Base-by-base conservation (phyloP, 2,888 invertebrate species). In the Steinernema hermaphroditum region DNA sequence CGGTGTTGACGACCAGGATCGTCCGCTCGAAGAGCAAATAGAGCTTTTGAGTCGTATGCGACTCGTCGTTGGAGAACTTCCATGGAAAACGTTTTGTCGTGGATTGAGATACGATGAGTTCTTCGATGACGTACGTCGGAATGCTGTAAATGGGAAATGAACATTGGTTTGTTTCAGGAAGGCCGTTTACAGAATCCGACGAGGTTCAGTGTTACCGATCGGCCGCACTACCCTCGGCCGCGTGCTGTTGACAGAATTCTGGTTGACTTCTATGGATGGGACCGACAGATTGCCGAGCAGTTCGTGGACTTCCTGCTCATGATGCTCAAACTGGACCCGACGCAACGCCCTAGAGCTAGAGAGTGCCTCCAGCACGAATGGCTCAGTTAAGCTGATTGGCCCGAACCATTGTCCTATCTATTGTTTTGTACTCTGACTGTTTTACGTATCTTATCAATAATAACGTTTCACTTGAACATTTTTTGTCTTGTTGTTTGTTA, bases 1-100 rank as follows among this genome's bases (percentile, higher is more conserved):
- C 89, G 98, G 99, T 88, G 98, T 98, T 68, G 97, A 94, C 54
- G 96, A 96, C 44, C 43, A 70, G 24, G 50, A 50, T 6, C n/a
- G 14, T 19, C 46, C n/a, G 46, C 2, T 50, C 2, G 24, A 19
- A 24, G 9, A 50, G 46, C n/a, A 6, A 27, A 22, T 24, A 27
- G 22, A 22, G 24, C 54, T 24, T n/a, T 2, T 62, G 27, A 16
- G 12, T 1, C 29, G 22, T 1, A 29, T 62, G 32, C 1, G 16
- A 1, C 16, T 27, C 6, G n/a, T 62, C 32, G 9, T 62, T 19
- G 62, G 32, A 8, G 6, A 4, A 32, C 29, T 19, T 6, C 46
- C 4, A 37, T 4, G n/a, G 9, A 2, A 46, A 2, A 2, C 37
- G 6, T 37, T 37, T 12, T 12, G 37, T 12, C 4, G 12, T 12